Evolutionary conservation across 2,113 vertebrate species (phyloP), one percentile per base, ranked within the genome.

Genomic region (Bubalus kerabau): DNA sequence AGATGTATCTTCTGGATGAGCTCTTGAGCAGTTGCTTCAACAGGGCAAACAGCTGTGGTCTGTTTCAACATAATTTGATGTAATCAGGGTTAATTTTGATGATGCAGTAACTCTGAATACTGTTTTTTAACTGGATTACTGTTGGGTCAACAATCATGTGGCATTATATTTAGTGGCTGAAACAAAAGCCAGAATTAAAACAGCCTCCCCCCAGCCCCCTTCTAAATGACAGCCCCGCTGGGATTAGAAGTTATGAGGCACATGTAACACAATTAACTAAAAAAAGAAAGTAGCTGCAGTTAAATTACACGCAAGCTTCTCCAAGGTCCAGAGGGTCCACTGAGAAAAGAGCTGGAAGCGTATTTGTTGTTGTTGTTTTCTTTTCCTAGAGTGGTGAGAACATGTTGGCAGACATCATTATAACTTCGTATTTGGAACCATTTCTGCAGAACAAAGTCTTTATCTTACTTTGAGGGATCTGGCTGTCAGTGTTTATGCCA

Each of bases 151-250:
- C 84, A 97, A 98, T 99, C 99, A 99, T 99, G 98, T 98, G 98
- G 98, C 96, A 99, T 99, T 99, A 99, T 95, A 98, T 98, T 98
- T 97, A 98, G 98, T 96, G 98, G 98, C 94, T 97, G 98, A 98
- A 99, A 99, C 99, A 98, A 98, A 99, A 99, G 97, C 98, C 99
- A 99, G 99, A 98, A 98, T 98, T 98, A 98, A 99, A 99, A 36
- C 98, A 98, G 98, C 98, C 98, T 97, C 96, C 40, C 74, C 59
- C 88, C 28, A n/a, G 67, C 48, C 86, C 98, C 82, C 86, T 96
- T 94, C 93, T 94, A 97, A 98, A 52, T 30, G 94, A 98, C 96
- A 98, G 94, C 93, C 94, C 98, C 96, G 93, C 50, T 94, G 97
- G 98, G 98, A 98, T 96, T 97, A 97, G 96, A 97, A 95, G 81